Evolutionary conservation across 2,113 vertebrate species (phyloP), one percentile per base, ranked within the genome.

Genomic region (Eudyptes chrysolophus): DNA sequence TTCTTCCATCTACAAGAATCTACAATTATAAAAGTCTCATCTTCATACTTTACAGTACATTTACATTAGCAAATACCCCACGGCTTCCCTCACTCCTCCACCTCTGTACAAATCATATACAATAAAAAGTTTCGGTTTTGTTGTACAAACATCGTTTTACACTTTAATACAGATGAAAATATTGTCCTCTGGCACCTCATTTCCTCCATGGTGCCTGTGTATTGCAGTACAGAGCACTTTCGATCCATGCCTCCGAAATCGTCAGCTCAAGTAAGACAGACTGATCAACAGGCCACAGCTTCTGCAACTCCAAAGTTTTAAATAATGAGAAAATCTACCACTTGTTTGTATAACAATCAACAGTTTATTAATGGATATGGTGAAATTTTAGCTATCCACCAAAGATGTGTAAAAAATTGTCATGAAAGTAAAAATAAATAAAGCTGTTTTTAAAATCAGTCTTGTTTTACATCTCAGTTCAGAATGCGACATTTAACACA

Each of bases 381-480:
- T 97, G 97, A 98, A 89, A 92, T 96, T 88, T 98, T 96, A 96
- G 93, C 97, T 92, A 90, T 95, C 96, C 98, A 97, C 97, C 98
- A 94, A 95, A 96, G 97, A 97, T 96, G 98, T 96, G 97, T 98
- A 98, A 98, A 98, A 98, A 98, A 97, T 81, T 81, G 96, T 97
- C 94, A 97, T 75, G 97, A 96, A 97, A 97, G 95, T 97, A 98
- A 98, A 98, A 98, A 98, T 98, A 98, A 99, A 98, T 98, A 98
- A 98, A 98, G 97, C 96, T 96, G 96, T 95, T 96, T 93, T 97
- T 96, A 97, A 97, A 97, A 97, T 98, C 97, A 97, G 97, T 98
- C 97, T 98, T 61, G 64, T 87, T 97, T 93, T 97, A 97, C 97
- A 93, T 75, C 66, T 96, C 36, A 30, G 97, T 97, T 98, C 96